These are phyloP conservation scores for Drosophila setifemur DNA, from an alignment of 1,140 invertebrate genomes.

Conservation along the genomic window DNA sequence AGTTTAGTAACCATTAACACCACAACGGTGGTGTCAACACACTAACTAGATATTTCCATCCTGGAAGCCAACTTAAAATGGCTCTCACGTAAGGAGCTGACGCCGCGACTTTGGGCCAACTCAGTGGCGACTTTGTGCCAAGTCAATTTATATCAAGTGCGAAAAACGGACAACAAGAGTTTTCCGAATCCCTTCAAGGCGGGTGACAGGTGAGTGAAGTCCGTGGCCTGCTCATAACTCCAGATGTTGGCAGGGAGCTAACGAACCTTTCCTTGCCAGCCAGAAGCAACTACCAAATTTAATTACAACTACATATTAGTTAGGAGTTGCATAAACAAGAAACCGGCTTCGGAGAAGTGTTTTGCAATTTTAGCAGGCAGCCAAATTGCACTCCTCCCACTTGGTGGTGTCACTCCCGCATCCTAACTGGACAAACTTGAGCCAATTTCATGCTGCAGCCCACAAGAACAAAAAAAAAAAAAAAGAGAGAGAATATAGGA, in stretches of 20 bases:
- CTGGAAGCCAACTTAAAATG: constrained; percentile 14
- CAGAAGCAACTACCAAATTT: constrained; percentile 54
- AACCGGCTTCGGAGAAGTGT: constrained; percentile 6
- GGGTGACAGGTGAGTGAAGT: constrained; percentile 28
- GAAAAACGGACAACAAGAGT: constrained; percentile 6
- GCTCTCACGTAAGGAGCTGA: constrained; percentile 25
- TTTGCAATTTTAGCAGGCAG: constrained; percentile 58
- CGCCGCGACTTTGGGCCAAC: constrained; percentile 30
- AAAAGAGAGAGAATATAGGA: background rate
- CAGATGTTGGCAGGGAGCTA: background rate
- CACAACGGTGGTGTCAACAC: background rate
- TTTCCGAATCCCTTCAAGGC: background rate
- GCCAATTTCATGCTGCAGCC: constrained; percentile 63
- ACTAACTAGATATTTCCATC: background rate
- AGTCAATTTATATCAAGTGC: constrained; percentile 28
- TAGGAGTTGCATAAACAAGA: constrained; percentile 65
- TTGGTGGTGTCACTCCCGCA: constrained; percentile 40
- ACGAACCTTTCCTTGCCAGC: background rate
- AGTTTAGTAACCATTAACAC: constrained; percentile 41
- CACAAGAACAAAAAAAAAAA: constrained; percentile 23
- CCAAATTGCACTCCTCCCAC: constrained; percentile 48
- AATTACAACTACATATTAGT: constrained; percentile 78
- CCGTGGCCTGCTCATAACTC: constrained; percentile 20
- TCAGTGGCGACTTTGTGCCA: constrained; percentile 10
- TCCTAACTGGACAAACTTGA: constrained; percentile 57